Conservation (phyloP, 1,140 invertebrate genomes). For the Bombus superbus region DNA sequence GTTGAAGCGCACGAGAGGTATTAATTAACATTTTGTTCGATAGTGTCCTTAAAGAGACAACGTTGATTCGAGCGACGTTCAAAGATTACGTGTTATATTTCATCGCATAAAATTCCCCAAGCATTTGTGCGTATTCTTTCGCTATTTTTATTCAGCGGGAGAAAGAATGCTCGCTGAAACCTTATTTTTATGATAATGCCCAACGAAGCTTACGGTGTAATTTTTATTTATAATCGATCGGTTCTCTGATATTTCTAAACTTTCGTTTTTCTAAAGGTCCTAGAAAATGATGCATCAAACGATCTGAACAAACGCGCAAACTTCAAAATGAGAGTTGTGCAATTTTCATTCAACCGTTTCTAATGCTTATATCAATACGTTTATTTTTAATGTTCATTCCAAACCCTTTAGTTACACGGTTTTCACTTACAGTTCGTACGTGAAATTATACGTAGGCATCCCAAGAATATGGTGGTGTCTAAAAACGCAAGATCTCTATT, state of each 20-base stretch:
- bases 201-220: not conserved
- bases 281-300: constrained; percentile 10
- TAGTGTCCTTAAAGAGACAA: not conserved
- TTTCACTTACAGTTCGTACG: no score
- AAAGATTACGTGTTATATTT: not conserved
- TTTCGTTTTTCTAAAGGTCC: constrained; percentile 12
- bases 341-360: not conserved
- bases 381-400: not conserved
- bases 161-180: constrained; percentile 9
- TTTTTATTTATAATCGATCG: constrained; percentile 19
- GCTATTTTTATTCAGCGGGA: not conserved
- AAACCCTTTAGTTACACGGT: not conserved
- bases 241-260: constrained; percentile 29
- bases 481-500: not conserved
- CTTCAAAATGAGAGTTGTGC: not conserved
- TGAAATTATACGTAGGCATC: not conserved
- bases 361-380: not conserved
- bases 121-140: not conserved
- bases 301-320: not conserved
- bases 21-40: not conserved
- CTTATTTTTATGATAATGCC: not conserved
- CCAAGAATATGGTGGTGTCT: not conserved
- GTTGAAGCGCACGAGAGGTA: not conserved
- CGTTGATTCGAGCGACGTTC: no score
- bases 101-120: not conserved